Conservation (phyloP, 30 jellyfish, hydroid and myxozoan genomes). For the Phacellophora camtschatica region DNA sequence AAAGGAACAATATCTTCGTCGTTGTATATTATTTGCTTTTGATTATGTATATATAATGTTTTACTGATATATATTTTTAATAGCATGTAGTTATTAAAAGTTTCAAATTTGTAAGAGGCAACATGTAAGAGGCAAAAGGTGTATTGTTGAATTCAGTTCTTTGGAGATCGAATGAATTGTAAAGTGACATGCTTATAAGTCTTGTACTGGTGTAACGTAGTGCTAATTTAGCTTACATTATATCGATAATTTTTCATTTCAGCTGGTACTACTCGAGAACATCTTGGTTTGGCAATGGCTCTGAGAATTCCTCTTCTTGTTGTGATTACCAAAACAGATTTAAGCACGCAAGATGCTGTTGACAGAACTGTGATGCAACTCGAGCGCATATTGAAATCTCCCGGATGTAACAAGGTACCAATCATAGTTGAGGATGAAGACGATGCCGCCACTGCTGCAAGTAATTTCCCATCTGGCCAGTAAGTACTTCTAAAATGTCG, state of each 20-base stretch:
- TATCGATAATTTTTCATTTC: neutral
- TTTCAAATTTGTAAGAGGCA: too few species aligned
- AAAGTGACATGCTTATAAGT: too few species aligned
- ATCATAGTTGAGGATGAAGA: slow-evolving; percentile 73
- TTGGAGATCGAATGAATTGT: too few species aligned
- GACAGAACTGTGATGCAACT: slow-evolving; percentile 75
- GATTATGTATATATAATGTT: too few species aligned
- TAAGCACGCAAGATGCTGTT: slow-evolving; percentile 58
- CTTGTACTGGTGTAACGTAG: too few species aligned
- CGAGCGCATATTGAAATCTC: slow-evolving; percentile 82
- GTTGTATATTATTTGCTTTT: too few species aligned
- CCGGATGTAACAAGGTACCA: slow-evolving; percentile 92
- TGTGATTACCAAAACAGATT: slow-evolving; percentile 83
- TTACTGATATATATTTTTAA: too few species aligned
- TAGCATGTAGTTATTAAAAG: too few species aligned
- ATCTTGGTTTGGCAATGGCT: slow-evolving; percentile 96
- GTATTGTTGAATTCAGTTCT: too few species aligned
- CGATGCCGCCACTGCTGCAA: slow-evolving; percentile 86
- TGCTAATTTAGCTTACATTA: too few species aligned
- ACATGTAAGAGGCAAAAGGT: too few species aligned
- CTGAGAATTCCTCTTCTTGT: slow-evolving; percentile 86
- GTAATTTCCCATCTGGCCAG: slow-evolving; percentile 91
- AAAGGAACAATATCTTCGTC: too few species aligned
- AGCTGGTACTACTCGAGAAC: slow-evolving; percentile 99
- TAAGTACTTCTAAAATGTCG: slow-evolving; percentile 51